phyloP scores from a whole-genome alignment of 2,113 vertebrate genomes.

The Strigops habroptila region DNA sequence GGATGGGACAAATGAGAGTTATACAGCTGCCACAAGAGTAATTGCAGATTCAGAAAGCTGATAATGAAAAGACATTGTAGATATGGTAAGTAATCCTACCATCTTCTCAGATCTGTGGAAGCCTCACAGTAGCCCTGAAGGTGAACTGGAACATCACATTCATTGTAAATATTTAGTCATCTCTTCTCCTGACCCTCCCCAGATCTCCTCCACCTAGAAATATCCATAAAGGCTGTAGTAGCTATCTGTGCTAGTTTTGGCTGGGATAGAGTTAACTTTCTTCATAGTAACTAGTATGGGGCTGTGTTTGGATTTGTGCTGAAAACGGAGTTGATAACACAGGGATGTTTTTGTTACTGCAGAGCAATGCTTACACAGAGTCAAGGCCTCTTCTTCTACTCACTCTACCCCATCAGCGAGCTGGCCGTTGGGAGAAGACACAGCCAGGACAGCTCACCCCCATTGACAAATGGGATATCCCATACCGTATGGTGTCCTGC shows the following conservation, averaged over 20 bases:
- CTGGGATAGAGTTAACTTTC: background rate
- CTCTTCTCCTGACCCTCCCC: background rate
- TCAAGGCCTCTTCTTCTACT: background rate
- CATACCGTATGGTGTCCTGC: too few relatives aligned
- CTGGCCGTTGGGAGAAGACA: background rate
- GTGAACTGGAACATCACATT: background rate
- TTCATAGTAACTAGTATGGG: background rate
- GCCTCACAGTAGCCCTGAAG: background rate
- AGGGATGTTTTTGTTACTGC: background rate
- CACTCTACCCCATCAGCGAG: fast-evolving
- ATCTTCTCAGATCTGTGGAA: background rate
- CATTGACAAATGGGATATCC: background rate
- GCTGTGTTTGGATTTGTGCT: background rate
- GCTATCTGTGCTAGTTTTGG: background rate
- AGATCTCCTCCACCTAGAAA: background rate
- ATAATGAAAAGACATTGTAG: background rate
- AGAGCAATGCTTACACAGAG: background rate
- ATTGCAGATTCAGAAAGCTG: background rate
- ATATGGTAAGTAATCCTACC: background rate
- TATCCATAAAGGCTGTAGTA: background rate
- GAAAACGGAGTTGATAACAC: background rate
- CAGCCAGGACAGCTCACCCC: background rate
- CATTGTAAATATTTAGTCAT: background rate
- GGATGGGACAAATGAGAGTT: background rate
- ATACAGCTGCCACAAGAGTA: background rate